phyloP scores from a whole-genome alignment of 2,797 vertebrate species.

The Pipistrellus kuhlii region DNA sequence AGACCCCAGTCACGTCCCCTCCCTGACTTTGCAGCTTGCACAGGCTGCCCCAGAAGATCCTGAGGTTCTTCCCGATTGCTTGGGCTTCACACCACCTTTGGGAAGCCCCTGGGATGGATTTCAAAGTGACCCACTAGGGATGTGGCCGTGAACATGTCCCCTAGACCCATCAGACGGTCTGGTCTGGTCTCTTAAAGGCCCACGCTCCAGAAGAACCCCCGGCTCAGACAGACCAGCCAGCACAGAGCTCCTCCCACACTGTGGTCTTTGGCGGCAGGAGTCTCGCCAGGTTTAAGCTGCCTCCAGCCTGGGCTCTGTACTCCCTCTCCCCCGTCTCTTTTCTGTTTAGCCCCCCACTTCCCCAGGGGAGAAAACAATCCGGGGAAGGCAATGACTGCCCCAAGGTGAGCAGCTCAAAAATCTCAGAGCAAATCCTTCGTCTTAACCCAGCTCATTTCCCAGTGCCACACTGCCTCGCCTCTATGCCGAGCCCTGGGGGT shows the following conservation, averaged over 20 bases:
- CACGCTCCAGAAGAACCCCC: too few relatives aligned
- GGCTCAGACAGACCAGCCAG: not conserved
- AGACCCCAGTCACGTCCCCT: not conserved
- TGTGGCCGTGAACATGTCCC: not conserved
- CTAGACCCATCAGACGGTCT: rapidly evolving
- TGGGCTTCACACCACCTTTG: not conserved
- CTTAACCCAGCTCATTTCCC: not conserved
- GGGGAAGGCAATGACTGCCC: not conserved
- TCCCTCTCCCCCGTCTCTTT: not conserved
- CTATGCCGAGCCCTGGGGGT: not conserved
- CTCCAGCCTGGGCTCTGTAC: not conserved
- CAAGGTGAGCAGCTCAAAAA: rapidly evolving
- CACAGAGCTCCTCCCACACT: rapidly evolving
- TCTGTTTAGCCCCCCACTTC: too few relatives aligned
- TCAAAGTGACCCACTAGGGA: not conserved
- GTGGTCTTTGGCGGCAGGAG: rapidly evolving
- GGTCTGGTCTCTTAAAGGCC: not conserved
- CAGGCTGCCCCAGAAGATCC: not conserved
- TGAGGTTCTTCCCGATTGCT: not conserved
- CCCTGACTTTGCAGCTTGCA: not conserved
- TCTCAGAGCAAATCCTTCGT: not conserved
- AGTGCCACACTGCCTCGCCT: rapidly evolving
- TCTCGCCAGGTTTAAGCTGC: not conserved
- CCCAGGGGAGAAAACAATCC: not conserved
- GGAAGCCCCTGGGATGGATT: not conserved